Evolutionary conservation across 2,888 invertebrate species (phyloP), one percentile per base, ranked within the genome.

Genomic region (Acleris cristana): DNA sequence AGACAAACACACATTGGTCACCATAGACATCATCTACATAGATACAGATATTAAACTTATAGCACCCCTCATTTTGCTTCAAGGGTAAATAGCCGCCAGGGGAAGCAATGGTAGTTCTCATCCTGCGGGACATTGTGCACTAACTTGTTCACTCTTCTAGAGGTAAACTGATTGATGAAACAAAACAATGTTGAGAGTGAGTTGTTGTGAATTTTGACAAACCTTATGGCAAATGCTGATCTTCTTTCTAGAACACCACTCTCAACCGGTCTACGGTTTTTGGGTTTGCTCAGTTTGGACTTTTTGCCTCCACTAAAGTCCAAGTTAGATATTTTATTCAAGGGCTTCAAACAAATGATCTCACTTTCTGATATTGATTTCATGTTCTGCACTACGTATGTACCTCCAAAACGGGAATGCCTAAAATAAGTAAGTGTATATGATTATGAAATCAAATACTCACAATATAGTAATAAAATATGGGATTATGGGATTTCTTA

Each of bases 341-440:
- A 89, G 2, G 98, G 96, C 84, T 97, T 98, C 84, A 98, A 96
- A 81, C 96, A 97, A 77, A 99, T 97, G 69, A 98, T 91, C 80
- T 98, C 97, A 79, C 96, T 96, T 72, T 98, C 96, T 73, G 97
- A 96, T 80, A 99, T 96, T 23, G 99, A 98, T 88, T 98, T 98
- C 94, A 99, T 95, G 84, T 99, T 98, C 84, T 96, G 95, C 19
- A 99, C 95, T 0, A 97, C 96, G 90, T 96, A 99, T 10, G 98
- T 98, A 60, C 99, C 99, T 44, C 98, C 98, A 85, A 99, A 99
- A 71, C 97, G 95, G 1, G 98, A 98, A 89, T 98, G 98, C 76
- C 98, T 97, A 81, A 69, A 64, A 69, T 53, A 16, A 49, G 3
- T 34, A 34, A 5, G 6, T 6, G 26, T 6, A 19, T 4, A 58